A percentile compares a stretch with the other conserved stretches of the same genome.
Evolutionary conservation across 1,140 invertebrate species (phyloP).

Genomic region (Portunus trituberculatus): DNA sequence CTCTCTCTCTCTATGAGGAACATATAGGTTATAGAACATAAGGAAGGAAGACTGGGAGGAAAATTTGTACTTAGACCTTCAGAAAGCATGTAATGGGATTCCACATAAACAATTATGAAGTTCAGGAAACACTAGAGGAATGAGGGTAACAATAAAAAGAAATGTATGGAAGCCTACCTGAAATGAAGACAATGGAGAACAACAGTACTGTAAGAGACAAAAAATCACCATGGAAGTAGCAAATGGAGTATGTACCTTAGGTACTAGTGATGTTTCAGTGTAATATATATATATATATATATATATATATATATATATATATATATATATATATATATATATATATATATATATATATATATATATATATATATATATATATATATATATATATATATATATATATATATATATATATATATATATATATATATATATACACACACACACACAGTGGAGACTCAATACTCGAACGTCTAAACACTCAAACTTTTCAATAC

Average conservation of each 20-base stretch:
- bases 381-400: too few relatives aligned
- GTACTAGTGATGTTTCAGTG: neutral
- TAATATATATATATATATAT: constrained; percentile 42
- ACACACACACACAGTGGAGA: too few relatives aligned
- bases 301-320: constrained; percentile 59
- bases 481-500: too few relatives aligned
- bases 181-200: neutral
- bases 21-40: too few relatives aligned
- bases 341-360: constrained; percentile 61
- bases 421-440: too few relatives aligned
- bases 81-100: too few relatives aligned
- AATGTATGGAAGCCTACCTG: neutral
- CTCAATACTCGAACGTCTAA: too few relatives aligned
- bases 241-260: neutral
- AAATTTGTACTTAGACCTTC: too few relatives aligned
- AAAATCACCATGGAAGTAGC: neutral
- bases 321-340: constrained; percentile 50
- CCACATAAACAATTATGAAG: neutral
- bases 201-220: neutral
- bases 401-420: too few relatives aligned
- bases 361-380: too few relatives aligned
- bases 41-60: too few relatives aligned
- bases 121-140: neutral
- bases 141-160: neutral
- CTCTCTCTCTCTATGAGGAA: too few relatives aligned